These are phyloP conservation scores for Solenopsis fugax DNA, from an alignment of 1,140 invertebrate species.

Conservation along the genomic window DNA sequence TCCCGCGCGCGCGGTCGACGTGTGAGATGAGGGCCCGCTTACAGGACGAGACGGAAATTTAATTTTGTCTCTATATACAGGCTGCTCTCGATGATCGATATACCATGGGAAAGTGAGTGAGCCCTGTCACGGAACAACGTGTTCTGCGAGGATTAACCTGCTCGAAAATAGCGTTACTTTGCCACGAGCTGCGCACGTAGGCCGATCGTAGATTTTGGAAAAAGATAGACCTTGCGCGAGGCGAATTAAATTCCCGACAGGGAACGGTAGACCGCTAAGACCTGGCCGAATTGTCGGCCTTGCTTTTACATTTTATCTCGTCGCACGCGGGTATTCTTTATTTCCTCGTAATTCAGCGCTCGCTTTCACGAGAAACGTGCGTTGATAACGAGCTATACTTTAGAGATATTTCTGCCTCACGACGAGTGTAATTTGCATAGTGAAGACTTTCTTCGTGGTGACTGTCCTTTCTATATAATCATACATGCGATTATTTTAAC, in stretches of 20 bases:
- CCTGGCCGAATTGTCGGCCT: neutral
- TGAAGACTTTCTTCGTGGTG: constrained; percentile 14
- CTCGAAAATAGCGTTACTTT: neutral
- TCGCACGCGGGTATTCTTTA: neutral
- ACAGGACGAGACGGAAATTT: neutral
- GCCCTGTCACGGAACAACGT: neutral
- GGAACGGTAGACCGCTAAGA: neutral
- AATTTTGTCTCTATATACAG: neutral
- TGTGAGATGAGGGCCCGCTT: neutral
- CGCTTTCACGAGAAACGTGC: neutral
- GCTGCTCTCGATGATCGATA: neutral
- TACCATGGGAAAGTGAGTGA: constrained; percentile 39
- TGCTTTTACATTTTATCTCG: neutral
- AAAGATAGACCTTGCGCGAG: neutral
- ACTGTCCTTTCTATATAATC: constrained; percentile 44
- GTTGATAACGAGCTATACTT: constrained; percentile 11
- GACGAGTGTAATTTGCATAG: constrained; percentile 23
- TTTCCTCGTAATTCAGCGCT: neutral
- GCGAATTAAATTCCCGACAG: constrained; percentile 5
- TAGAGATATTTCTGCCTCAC: neutral
- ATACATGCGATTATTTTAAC: constrained; percentile 54
- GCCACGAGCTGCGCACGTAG: neutral
- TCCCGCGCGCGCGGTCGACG: neutral
- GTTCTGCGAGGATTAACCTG: neutral
- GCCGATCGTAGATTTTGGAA: neutral